A percentile compares a stretch with the other conserved stretches of the same genome.
Conservation (phyloP, 2,113 vertebrate species). For the Ageneiosus marmoratus region DNA sequence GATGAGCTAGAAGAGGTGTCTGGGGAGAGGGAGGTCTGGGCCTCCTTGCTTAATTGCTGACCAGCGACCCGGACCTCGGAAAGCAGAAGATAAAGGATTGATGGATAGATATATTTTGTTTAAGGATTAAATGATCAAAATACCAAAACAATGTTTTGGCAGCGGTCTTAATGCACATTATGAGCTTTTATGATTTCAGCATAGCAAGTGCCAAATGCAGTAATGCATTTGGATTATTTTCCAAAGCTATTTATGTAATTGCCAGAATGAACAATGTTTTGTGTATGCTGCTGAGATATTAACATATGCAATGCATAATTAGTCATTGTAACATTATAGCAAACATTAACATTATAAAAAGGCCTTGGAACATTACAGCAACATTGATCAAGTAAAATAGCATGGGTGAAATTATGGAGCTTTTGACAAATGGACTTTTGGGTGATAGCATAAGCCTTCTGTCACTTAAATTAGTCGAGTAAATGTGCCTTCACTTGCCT, state of each 20-base stretch:
- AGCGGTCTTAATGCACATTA: background rate
- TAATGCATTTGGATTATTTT: background rate
- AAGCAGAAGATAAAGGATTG: too few species aligned
- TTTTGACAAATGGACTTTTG: background rate
- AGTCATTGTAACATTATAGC: background rate
- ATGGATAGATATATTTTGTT: background rate
- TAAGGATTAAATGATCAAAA: background rate
- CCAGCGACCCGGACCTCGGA: too few species aligned
- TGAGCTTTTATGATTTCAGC: background rate
- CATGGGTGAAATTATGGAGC: background rate
- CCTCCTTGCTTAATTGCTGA: too few species aligned
- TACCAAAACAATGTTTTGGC: background rate
- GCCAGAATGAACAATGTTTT: background rate
- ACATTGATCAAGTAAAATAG: background rate
- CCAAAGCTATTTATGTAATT: background rate
- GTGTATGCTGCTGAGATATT: background rate
- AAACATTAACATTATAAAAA: too few species aligned
- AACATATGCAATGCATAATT: too few species aligned
- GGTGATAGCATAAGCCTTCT: background rate
- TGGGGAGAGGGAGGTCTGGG: too few species aligned
- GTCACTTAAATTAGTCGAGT: background rate
- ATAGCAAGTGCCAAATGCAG: background rate
- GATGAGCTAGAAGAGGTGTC: too few species aligned
- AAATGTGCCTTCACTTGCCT: background rate
- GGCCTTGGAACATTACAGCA: background rate